Base-by-base conservation (phyloP, 2,113 vertebrate genomes). In the Columbina picui region DNA sequence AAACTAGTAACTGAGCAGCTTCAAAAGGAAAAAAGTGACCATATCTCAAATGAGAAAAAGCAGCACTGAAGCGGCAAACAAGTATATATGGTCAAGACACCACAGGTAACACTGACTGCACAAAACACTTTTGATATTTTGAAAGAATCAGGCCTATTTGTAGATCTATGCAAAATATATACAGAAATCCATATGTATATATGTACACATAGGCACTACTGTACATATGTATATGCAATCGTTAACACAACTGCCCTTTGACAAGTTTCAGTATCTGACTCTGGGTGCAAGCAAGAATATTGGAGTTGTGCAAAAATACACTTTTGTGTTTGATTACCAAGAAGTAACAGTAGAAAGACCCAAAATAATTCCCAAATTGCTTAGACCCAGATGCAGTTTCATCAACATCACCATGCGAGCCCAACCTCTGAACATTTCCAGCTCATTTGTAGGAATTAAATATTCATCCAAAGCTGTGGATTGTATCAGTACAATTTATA, bases 111-210 rank as follows among this genome's bases (percentile, higher is more conserved):
- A 97, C 92, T 93, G 93, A 97, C 78, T 94, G 94, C 95, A 96
- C 97, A 89, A 68, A 90, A 91, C 92, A 87, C 65, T 63, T 76
- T 3, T 12, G 92, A 53, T 88, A 83, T 70, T 82, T 87, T 63
- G 78, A 90, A 84, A 95, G 94, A 85, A 93, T 56, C 73, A 88
- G 88, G 96, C 97, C 96, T 96, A 91, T 87, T 63, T 89, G 94
- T 86, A 92, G 87, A 96, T 79, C 96, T 97, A 97, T 96, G 96
- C 97, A 97, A 97, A 97, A 97, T 97, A 97, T 97, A 97, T 97
- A 97, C 97, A 97, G 92, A 97, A 93, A 93, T 97, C 92, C 93
- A 87, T 97, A 96, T 97, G 96, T 97, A 97, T 97, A 97, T 96
- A 97, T 97, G 93, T 97, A 97, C 96, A 97, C 90, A 94, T 82